Evolutionary conservation across 1,140 invertebrate species (phyloP).

Genomic region (Drosophila pectinifera): DNA sequence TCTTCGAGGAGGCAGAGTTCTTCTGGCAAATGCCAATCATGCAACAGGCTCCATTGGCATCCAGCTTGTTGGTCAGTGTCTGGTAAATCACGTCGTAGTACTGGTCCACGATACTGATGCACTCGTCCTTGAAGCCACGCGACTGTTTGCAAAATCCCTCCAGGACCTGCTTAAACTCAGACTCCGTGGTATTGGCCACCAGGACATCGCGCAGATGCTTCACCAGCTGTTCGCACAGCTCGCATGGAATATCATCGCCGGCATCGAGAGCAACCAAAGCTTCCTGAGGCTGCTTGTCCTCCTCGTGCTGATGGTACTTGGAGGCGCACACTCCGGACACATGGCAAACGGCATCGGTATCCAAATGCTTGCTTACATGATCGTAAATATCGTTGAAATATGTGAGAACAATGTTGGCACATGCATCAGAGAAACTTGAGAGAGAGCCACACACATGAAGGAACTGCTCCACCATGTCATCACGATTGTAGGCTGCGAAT

Average conservation of each 20-base stretch:
- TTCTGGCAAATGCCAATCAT: slow-evolving; percentile 90
- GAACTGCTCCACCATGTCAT: slow-evolving; percentile 87
- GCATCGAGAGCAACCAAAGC: slow-evolving; percentile 86
- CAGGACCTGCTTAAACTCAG: slow-evolving; percentile 92
- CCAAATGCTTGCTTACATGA: slow-evolving; percentile 88
- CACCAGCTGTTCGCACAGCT: slow-evolving; percentile 93
- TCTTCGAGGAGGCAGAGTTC: slow-evolving; percentile 31
- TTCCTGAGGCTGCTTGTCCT: slow-evolving; percentile 81
- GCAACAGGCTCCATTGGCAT: slow-evolving; percentile 89
- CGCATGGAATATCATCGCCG: slow-evolving; percentile 91
- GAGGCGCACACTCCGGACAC: slow-evolving; percentile 89
- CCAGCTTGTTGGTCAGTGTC: slow-evolving; percentile 89
- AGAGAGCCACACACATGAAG: slow-evolving; percentile 88
- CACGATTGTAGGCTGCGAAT: slow-evolving; percentile 86
- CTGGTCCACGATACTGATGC: slow-evolving; percentile 90
- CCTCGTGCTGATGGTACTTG: slow-evolving; percentile 88
- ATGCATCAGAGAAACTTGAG: slow-evolving; percentile 91
- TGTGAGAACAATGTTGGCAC: slow-evolving; percentile 89
- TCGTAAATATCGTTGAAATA: slow-evolving; percentile 90
- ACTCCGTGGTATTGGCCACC: slow-evolving; percentile 93
- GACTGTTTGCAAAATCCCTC: slow-evolving; percentile 93
- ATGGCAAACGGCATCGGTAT: slow-evolving; percentile 89
- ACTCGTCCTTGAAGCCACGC: slow-evolving; percentile 88
- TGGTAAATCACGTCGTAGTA: slow-evolving; percentile 91
- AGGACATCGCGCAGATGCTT: slow-evolving; percentile 91